Conservation (phyloP, 2,888 invertebrate genomes). For the Drosophila diplacantha region DNA sequence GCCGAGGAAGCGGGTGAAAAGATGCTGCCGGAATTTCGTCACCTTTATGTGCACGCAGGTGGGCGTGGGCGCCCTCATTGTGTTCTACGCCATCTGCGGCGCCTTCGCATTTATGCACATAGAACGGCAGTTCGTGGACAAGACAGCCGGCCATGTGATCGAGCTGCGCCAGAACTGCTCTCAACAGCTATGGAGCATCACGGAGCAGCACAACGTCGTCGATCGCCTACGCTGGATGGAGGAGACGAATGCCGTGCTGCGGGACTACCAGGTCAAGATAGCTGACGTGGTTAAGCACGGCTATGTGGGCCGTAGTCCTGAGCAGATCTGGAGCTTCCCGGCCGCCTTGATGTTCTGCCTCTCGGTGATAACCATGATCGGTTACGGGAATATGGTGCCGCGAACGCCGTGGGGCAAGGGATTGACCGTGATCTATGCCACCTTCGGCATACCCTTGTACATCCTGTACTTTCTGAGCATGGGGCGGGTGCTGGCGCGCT, state of each 20-base stretch:
- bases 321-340: conserved; percentile 90
- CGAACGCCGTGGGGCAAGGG: conserved; percentile 90
- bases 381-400: conserved; percentile 92
- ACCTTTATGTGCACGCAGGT: conserved; percentile 96
- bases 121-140: conserved; percentile 81
- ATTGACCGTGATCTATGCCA: conserved; percentile 90
- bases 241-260: conserved; percentile 82
- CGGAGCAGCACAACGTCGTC: conserved; percentile 83
- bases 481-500: conserved; percentile 90
- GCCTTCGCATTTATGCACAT: conserved; percentile 89
- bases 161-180: conserved; percentile 81
- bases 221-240: conserved; percentile 82
- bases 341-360: conserved; percentile 92
- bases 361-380: conserved; percentile 94
- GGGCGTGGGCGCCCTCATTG: conserved; percentile 91
- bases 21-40: conserved; percentile 90
- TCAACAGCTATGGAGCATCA: conserved; percentile 84
- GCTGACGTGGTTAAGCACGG: conserved; percentile 82
- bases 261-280: conserved; percentile 84
- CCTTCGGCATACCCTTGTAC: conserved; percentile 92
- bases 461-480: conserved; percentile 92
- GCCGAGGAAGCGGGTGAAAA: conserved; percentile 88
- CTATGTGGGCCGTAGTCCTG: conserved; percentile 84
- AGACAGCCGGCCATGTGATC: conserved; percentile 79
- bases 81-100: conserved; percentile 91